Evolutionary conservation across 2,888 invertebrate species (phyloP).

Genomic region (Lissocephala sabroskyi): DNA sequence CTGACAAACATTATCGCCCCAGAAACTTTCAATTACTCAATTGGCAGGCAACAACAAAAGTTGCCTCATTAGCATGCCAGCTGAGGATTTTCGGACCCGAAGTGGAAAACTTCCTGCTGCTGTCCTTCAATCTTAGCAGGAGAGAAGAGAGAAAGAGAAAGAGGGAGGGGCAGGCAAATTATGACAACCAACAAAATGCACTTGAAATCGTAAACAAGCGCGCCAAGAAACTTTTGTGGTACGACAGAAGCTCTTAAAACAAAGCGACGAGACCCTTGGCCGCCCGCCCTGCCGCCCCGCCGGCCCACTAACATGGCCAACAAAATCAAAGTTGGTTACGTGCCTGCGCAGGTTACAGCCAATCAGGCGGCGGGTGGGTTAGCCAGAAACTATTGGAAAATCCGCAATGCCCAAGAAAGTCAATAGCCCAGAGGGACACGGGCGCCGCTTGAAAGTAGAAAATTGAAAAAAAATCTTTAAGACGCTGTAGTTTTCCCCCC

Average conservation of each 20-base stretch:
- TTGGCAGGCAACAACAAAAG: slow-evolving; percentile 30
- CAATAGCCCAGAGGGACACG: not conserved
- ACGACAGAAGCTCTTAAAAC: slow-evolving; percentile 38
- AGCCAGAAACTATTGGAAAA: not conserved
- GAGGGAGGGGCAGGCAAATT: slow-evolving; percentile 33
- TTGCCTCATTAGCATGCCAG: slow-evolving; percentile 60
- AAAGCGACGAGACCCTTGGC: slow-evolving; percentile 25
- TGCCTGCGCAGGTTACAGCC: slow-evolving; percentile 3
- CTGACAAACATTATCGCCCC: slow-evolving; percentile 13
- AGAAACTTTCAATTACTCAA: slow-evolving; percentile 46
- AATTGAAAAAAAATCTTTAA: slow-evolving; percentile 3
- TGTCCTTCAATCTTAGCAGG: not conserved
- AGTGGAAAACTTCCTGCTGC: slow-evolving; percentile 49
- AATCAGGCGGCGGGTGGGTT: slow-evolving; percentile 2
- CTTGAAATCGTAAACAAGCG: slow-evolving; percentile 59
- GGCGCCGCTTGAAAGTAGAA: not conserved
- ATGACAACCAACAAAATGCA: slow-evolving; percentile 50
- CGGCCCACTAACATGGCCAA: not conserved
- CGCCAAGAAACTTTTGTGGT: slow-evolving; percentile 48
- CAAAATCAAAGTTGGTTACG: not conserved
- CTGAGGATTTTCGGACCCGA: slow-evolving; percentile 41
- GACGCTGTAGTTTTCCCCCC: too few relatives aligned
- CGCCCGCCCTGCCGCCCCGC: not conserved
- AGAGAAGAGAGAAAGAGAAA: slow-evolving; percentile 18
- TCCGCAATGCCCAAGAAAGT: slow-evolving; percentile 1